A percentile compares a stretch with the other conserved stretches of the same genome.
Conservation (phyloP, 2,113 vertebrate genomes). For the Mormyrus lacerda region DNA sequence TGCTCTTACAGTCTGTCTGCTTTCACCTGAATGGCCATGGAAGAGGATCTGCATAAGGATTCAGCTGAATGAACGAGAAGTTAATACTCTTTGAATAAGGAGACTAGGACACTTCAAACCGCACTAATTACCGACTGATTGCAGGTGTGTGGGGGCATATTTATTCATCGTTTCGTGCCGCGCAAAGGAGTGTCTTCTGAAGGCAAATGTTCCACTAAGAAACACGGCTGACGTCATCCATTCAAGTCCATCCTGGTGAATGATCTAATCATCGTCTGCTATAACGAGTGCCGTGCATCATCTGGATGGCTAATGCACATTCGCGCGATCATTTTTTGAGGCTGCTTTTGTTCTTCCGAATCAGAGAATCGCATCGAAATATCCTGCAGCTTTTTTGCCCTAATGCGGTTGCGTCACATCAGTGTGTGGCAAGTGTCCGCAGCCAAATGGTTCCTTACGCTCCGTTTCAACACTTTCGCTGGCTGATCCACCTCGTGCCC, state of each 20-base stretch:
- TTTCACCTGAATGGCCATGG: background rate
- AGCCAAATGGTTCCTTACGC: background rate
- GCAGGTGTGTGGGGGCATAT: background rate
- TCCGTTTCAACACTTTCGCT: background rate
- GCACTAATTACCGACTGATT: background rate
- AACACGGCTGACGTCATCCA: background rate
- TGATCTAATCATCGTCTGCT: background rate
- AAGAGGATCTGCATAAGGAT: background rate
- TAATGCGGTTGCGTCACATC: background rate
- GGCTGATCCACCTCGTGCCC: background rate
- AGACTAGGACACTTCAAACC: background rate
- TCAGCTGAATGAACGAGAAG: background rate
- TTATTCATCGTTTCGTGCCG: background rate
- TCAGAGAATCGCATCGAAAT: background rate
- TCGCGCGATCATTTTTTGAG: background rate
- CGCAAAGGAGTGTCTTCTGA: background rate
- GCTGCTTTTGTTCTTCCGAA: background rate
- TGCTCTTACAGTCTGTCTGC: background rate
- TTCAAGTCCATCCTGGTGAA: background rate
- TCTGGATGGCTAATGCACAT: background rate
- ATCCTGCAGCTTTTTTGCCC: background rate
- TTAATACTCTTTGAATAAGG: background rate
- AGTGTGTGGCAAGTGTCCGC: background rate
- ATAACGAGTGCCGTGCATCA: background rate
- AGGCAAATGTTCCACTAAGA: background rate